Evolutionary conservation across 2,797 vertebrate species (phyloP).

Genomic region (Cyclura pinguis): DNA sequence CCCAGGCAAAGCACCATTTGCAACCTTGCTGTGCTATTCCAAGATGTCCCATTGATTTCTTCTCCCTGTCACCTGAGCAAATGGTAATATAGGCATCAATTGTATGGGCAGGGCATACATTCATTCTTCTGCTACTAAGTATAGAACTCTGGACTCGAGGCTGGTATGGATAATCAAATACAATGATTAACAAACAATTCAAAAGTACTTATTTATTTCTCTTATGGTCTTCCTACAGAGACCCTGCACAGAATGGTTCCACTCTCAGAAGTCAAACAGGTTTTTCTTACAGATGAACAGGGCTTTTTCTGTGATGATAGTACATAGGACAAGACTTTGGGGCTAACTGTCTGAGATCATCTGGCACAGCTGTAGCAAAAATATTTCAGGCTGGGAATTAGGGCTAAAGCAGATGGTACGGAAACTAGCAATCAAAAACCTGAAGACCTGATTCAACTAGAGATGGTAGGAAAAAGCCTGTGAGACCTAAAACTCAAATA

Average conservation of each 20-base stretch:
- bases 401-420: not conserved
- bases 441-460: not conserved
- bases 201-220: not conserved
- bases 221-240: not conserved
- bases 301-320: not conserved
- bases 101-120: not conserved
- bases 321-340: not conserved
- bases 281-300: not conserved
- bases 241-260: not conserved
- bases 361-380: not conserved
- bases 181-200: not conserved
- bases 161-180: not conserved
- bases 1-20: constrained; percentile 36
- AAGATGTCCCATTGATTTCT: constrained; percentile 47
- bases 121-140: not conserved
- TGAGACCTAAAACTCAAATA: no score
- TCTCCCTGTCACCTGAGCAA: not conserved
- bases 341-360: not conserved
- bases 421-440: not conserved
- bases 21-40: constrained; percentile 46
- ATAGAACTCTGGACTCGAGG: not conserved
- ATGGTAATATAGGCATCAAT: not conserved
- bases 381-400: constrained; percentile 5
- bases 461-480: not conserved
- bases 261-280: not conserved